These are phyloP conservation scores for Polyommatus iphigenia DNA, from an alignment of 2,888 invertebrate genomes.

Conservation along the genomic window DNA sequence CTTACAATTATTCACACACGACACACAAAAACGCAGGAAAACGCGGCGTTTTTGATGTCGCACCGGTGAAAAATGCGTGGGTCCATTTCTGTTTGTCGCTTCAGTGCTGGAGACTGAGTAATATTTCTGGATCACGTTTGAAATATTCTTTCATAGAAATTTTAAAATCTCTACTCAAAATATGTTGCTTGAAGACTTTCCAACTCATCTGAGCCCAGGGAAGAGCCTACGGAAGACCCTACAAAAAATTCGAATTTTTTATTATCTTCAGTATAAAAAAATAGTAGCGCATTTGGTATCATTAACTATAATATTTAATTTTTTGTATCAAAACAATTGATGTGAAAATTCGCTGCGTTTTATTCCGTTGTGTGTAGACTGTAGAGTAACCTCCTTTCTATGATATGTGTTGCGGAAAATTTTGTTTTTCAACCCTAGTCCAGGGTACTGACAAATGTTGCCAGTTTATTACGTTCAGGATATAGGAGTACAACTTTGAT, in stretches of 20 bases:
- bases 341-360: conserved; percentile 40
- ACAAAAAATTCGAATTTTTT: background rate
- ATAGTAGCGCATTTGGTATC: background rate
- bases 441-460: conserved; percentile 70
- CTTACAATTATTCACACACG: conserved; percentile 50
- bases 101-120: background rate
- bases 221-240: background rate
- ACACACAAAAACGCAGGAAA: conserved; percentile 39
- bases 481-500: conserved; percentile 31
- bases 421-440: conserved; percentile 70
- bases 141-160: too few species aligned
- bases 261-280: background rate
- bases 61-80: background rate
- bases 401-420: conserved; percentile 79
- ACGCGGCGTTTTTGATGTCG: conserved; percentile 21
- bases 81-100: background rate
- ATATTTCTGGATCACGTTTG: background rate
- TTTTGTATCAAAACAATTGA: background rate
- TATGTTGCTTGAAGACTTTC: too few species aligned
- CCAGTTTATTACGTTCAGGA: conserved; percentile 55
- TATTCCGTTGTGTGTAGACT: conserved; percentile 48
- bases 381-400: conserved; percentile 60
- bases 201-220: background rate
- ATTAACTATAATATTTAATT: background rate
- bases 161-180: too few species aligned